phyloP scores from a whole-genome alignment of 1,140 invertebrate species.

The Microplitis demolitor region DNA sequence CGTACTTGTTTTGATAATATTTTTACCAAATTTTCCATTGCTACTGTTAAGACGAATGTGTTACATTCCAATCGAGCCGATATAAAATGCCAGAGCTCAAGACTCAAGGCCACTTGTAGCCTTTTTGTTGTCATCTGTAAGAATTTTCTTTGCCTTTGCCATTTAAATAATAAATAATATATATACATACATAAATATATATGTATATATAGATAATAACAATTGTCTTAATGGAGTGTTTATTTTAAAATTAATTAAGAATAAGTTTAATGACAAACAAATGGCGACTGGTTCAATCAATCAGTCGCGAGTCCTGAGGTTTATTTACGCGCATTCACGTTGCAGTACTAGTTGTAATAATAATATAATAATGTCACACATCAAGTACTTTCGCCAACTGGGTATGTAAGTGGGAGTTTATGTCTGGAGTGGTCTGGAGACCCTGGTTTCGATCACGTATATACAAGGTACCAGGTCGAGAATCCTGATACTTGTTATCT shows the following conservation, averaged over 20 bases:
- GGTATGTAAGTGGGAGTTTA: constrained; percentile 45
- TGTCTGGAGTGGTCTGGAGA: constrained; percentile 25
- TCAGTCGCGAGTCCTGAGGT: constrained; percentile 8
- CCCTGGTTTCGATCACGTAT: constrained; percentile 48
- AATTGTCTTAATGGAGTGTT: no score
- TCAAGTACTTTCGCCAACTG: constrained; percentile 55
- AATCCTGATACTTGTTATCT: constrained; percentile 49
- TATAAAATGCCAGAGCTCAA: constrained; percentile 33
- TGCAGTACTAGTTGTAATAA: constrained; percentile 33
- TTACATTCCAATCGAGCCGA: constrained; percentile 56
- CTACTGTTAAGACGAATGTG: constrained; percentile 54
- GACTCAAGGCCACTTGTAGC: neutral
- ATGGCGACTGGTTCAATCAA: no score
- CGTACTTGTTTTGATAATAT: constrained; percentile 49
- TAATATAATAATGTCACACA: constrained; percentile 23
- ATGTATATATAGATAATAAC: no score
- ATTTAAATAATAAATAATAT: no score
- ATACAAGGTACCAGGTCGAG: constrained; percentile 46
- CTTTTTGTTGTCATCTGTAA: neutral
- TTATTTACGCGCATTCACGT: neutral
- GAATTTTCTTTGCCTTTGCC: neutral
- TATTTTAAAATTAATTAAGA: no score
- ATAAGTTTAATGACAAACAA: neutral
- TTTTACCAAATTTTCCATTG: constrained; percentile 56
- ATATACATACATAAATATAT: no score